phyloP scores from a whole-genome alignment of 2,113 vertebrate species.

The Sylvilagus bachmani region DNA sequence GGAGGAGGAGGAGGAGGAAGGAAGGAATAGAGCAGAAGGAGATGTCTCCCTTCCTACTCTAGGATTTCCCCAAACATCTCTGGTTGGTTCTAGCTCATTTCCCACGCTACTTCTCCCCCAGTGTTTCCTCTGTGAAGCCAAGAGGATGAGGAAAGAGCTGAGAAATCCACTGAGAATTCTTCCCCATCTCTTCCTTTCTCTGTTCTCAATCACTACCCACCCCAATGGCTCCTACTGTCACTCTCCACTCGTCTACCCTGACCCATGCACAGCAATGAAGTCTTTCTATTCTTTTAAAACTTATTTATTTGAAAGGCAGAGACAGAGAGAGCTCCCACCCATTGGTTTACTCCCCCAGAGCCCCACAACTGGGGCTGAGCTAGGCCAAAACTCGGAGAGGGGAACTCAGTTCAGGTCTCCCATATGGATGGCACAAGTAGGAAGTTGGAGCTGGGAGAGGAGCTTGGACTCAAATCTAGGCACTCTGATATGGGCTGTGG shows the following conservation, averaged over 20 bases:
- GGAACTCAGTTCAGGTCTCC: no score
- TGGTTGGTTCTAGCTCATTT: not conserved
- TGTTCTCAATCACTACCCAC: not conserved
- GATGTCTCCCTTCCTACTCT: not conserved
- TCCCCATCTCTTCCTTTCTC: not conserved
- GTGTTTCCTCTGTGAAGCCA: not conserved
- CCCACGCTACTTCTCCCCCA: not conserved
- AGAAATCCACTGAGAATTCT: not conserved
- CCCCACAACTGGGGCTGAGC: no score
- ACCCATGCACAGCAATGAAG: not conserved
- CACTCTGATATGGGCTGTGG: no score
- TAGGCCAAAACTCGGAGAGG: no score
- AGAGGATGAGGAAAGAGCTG: not conserved
- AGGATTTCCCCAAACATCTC: not conserved
- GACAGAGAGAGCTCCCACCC: no score
- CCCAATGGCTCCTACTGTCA: not conserved
- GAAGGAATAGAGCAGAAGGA: no score
- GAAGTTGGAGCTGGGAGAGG: no score
- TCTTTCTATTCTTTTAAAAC: not conserved
- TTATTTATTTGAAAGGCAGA: no score
- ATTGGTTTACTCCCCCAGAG: no score
- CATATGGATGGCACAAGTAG: no score
- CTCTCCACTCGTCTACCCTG: not conserved
- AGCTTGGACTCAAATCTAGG: no score
- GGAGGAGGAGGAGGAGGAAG: not conserved